phyloP scores from a whole-genome alignment of 2,113 vertebrate species.

The Blennius ocellaris region DNA sequence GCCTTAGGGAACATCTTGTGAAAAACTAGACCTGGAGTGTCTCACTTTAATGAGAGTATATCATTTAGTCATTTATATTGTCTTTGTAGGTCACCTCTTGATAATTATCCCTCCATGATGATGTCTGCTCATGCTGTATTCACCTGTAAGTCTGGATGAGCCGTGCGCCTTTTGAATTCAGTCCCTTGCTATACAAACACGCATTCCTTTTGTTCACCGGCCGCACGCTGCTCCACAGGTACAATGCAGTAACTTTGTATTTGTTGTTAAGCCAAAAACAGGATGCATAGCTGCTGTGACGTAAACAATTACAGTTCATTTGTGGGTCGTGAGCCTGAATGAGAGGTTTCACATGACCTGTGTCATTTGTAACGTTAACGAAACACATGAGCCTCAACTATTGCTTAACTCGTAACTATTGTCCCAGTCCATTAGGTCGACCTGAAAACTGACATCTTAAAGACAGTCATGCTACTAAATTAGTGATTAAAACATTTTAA shows the following conservation, averaged over 20 bases:
- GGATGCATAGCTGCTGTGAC: background rate
- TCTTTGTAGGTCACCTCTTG: background rate
- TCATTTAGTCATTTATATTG: background rate
- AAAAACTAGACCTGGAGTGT: background rate
- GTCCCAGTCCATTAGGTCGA: background rate
- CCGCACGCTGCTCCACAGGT: background rate
- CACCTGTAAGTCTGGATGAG: background rate
- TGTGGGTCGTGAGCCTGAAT: background rate
- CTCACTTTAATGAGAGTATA: background rate
- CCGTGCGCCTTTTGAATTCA: background rate
- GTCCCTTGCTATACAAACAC: background rate
- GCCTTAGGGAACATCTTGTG: background rate
- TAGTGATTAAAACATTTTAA: conserved; percentile 6
- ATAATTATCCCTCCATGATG: background rate
- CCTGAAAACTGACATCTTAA: background rate
- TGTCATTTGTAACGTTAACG: too few species aligned
- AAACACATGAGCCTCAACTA: too few species aligned
- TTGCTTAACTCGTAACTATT: background rate
- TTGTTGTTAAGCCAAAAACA: background rate
- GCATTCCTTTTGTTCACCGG: background rate
- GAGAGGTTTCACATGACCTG: too few species aligned
- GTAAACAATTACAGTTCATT: background rate
- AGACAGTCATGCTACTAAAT: background rate
- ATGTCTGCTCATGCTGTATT: background rate
- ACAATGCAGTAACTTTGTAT: background rate